Base-by-base conservation (phyloP, 1,140 invertebrate genomes). In the Hermatobates lingyangjiaoensis region DNA sequence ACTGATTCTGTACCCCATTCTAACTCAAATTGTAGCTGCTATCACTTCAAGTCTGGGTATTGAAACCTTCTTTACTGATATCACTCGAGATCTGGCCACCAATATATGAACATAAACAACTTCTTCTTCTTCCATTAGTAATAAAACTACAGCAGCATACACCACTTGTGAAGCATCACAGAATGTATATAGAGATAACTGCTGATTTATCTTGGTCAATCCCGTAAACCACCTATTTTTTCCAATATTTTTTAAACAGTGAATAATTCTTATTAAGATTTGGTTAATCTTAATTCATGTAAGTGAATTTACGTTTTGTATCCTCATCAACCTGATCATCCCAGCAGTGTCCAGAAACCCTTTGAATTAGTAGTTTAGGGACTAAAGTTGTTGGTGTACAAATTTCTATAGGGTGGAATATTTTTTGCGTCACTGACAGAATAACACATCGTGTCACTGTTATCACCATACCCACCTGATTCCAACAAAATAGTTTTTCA, bases 321-420 rank as follows among this genome's bases (percentile, higher is more conserved):
- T 45, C 23, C 23, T 28, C 14, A 3, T 20, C 20, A 21, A 53
- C 27, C 7, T 3, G 3, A 3, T 28, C 27, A 54, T 65, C 59
- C 60, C 61, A 65, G 38, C 48, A 45, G 0, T 50, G 2, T 30
- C 57, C 60, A 4, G 23, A 23, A 27, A 49, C 28, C 50, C 56
- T 45, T 56, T 63, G 59, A 18, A 64, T 45, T 21, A 63, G 20
- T 10, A 64, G 26, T 55, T 63, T 63, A 3, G 60, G 57, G n/a
- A 53, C 45, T 14, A 62, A 18, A 2, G 52, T 56, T 15, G 58
- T 52, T 20, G 64, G 63, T 18, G 50, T 25, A 4, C 58, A 52
- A 39, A 63, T 58, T 20, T 63, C 62, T 2, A 66, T 58, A 5
- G 59, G 62, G 56, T 65, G 61, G 50, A 60, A 66, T 20, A 64